Percentiles rank a stretch among this genome's conserved stretches.
Evolutionary conservation across 64 coral and sea anemone genomes (phyloP).

Genomic region (Acropora tenuis): DNA sequence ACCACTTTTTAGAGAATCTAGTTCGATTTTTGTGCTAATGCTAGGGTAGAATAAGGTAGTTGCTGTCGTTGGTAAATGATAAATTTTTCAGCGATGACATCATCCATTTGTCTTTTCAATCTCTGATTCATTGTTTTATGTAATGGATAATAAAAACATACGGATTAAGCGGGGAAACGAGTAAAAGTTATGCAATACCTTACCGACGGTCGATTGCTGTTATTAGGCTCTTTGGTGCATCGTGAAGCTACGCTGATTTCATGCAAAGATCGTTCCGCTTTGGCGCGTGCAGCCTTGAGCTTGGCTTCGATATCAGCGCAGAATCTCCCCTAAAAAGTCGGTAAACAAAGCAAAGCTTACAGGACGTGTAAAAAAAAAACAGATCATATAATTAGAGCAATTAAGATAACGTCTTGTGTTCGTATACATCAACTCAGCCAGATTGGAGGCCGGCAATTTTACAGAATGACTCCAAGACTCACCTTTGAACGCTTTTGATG

Average conservation of each 20-base stretch:
- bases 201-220: background rate
- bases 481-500: constrained; percentile 85
- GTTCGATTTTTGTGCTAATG: no score
- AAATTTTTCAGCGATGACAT: no score
- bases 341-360: constrained; percentile 1
- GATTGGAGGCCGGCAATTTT: background rate
- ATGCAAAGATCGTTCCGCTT: constrained; percentile 50
- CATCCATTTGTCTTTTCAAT: background rate
- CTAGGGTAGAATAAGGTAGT: no score
- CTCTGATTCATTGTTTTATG: background rate
- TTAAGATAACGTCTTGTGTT: background rate
- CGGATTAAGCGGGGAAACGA: no score
- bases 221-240: background rate
- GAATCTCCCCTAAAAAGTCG: constrained; percentile 30
- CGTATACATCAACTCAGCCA: background rate
- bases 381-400: background rate
- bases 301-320: constrained; percentile 62
- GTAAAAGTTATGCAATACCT: background rate
- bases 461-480: background rate
- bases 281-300: constrained; percentile 61
- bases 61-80: no score
- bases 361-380: background rate
- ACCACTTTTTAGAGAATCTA: no score
- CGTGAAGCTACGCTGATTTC: constrained; percentile 9
- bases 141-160: no score